A percentile compares a stretch with the other conserved stretches of the same genome.
Conservation (phyloP, 2,797 vertebrate species). For the Tamandua tetradactyla region DNA sequence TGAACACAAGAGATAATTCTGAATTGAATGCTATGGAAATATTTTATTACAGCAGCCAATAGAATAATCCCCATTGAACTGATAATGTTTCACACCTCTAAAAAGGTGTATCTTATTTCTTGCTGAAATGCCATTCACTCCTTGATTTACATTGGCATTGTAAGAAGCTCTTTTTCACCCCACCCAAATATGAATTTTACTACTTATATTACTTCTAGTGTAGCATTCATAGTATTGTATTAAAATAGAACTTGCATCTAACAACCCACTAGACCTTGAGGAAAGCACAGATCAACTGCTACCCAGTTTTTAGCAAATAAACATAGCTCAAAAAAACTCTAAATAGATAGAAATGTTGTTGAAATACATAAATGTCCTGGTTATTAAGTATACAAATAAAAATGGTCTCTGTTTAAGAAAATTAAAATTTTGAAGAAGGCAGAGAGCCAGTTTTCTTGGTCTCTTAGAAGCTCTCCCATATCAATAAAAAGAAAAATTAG, state of each 20-base stretch:
- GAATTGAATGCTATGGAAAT: not conserved
- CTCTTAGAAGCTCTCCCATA: not conserved
- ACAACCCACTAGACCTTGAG: not conserved
- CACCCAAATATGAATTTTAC: not conserved
- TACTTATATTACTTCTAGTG: not conserved
- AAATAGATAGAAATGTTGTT: not conserved
- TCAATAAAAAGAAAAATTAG: not conserved
- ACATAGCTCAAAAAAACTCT: not conserved
- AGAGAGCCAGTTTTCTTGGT: not conserved
- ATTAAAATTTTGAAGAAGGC: not conserved
- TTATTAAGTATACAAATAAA: not conserved
- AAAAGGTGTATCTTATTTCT: not conserved
- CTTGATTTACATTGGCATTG: not conserved
- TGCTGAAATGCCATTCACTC: not conserved
- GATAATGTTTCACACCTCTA: not conserved
- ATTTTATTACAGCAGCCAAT: not conserved
- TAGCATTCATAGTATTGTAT: not conserved
- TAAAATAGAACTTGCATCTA: not conserved
- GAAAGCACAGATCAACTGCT: not conserved
- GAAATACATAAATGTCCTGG: not conserved
- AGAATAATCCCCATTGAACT: not conserved
- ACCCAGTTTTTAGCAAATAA: not conserved
- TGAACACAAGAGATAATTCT: not conserved
- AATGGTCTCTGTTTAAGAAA: not conserved
- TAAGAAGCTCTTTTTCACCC: not conserved